Base-by-base conservation (phyloP, 2,888 invertebrate species). In the Chaetoderma sp. region DNA sequence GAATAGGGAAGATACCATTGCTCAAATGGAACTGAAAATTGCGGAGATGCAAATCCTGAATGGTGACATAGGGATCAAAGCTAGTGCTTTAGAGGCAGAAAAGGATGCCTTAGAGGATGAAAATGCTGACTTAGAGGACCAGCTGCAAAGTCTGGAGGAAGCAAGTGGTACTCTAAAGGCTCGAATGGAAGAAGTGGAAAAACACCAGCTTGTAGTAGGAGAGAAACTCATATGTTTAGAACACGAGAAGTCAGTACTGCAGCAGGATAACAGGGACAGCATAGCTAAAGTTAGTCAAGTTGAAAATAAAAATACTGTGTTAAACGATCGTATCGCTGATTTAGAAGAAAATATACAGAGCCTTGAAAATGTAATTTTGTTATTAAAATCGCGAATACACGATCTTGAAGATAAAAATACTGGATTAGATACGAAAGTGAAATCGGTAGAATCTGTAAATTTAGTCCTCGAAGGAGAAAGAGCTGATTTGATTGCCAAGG, bases 51-150 rank as follows among this genome's bases (percentile, higher is more conserved):
- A n/a, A n/a, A n/a, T n/a, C n/a, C n/a, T n/a, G n/a, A n/a, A n/a
- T n/a, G n/a, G n/a, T n/a, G n/a, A n/a, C n/a, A n/a, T n/a, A n/a
- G n/a, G n/a, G n/a, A n/a, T n/a, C n/a, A n/a, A n/a, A n/a, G n/a
- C n/a, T n/a, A n/a, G n/a, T n/a, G n/a, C n/a, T n/a, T n/a, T n/a
- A n/a, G n/a, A n/a, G n/a, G n/a, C n/a, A n/a, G n/a, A n/a, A n/a
- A n/a, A n/a, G n/a, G n/a, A n/a, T n/a, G 50, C 65, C 10, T 55
- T 61, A 55, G 68, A 67, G 30, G 71, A 74, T 59, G 67, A 72
- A 52, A 67, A 71, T 57, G 54, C 64, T 39, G 69, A 73, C 55
- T 63, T 73, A 13, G 44, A 23, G n/a, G 32, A 42, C 25, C 42
- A 54, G 39, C 54, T 42, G 49, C 50, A 67, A 32, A 63, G 23